These are phyloP conservation scores for Drosophila tropicalis DNA, from an alignment of 1,140 invertebrate species.

Conservation along the genomic window DNA sequence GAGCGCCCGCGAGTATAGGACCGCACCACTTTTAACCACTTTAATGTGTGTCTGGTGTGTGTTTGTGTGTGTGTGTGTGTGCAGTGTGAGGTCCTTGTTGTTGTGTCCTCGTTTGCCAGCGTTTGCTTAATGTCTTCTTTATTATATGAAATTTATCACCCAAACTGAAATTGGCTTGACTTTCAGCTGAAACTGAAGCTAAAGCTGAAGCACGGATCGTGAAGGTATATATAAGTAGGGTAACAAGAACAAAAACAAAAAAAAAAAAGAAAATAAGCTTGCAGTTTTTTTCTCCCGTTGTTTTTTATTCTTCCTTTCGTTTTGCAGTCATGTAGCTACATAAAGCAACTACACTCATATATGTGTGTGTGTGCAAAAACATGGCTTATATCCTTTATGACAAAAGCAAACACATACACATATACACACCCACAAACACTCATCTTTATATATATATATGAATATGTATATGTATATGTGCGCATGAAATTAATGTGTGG, in stretches of 20 bases:
- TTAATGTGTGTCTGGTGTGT: no score
- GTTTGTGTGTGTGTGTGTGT: conserved; percentile 3
- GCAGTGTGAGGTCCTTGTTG: conserved; percentile 66
- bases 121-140: conserved; percentile 81
- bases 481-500: conserved; percentile 70
- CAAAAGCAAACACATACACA: conserved; percentile 59
- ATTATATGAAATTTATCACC: conserved; percentile 80
- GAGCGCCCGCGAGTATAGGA: no score
- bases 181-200: conserved; percentile 24
- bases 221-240: not conserved
- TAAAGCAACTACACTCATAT: conserved; percentile 53
- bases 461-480: conserved; percentile 2
- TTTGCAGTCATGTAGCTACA: conserved; percentile 54
- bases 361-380: conserved; percentile 52
- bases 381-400: conserved; percentile 76
- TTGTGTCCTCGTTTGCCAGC: conserved; percentile 44
- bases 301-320: conserved; percentile 9
- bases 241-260: not conserved
- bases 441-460: no score
- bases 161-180: conserved; percentile 73
- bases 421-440: conserved; percentile 1
- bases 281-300: conserved; percentile 45
- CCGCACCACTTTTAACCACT: no score
- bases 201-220: conserved; percentile 25
- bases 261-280: conserved; percentile 24